Evolutionary conservation across 2,797 vertebrate species (phyloP), one percentile per base, ranked within the genome.

Genomic region (Astyanax mexicanus): DNA sequence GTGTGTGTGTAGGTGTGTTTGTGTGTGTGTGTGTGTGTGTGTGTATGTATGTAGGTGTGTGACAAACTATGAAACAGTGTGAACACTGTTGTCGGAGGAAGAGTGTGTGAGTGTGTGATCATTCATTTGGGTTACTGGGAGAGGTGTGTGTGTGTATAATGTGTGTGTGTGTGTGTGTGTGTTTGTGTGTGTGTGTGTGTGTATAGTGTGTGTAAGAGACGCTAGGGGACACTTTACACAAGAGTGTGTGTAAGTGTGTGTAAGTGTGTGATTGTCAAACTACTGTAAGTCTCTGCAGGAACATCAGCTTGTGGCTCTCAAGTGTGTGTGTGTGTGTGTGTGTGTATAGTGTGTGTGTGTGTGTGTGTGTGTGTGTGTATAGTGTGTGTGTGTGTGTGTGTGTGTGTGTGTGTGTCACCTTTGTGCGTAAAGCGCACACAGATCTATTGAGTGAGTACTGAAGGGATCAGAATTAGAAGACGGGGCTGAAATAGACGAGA

Each of bases 201-300:
- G n/a, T n/a, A n/a, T n/a, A n/a, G 55, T 74, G 51, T 72, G 45
- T 52, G 40, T 72, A 73, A 32, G 66, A 89, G 37, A 71, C 29
- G 45, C 82, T 76, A 32, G 51, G 51, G 64, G 65, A 74, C 72
- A 86, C 85, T n/a, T n/a, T n/a, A n/a, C n/a, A 75, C 83, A 84
- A 81, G 81, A 77, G 77, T 44, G 60, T 81, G 75, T 37, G 51
- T 74, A 38, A 10, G 65, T 68, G 64, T 17, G 44, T 6, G 6
- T 49, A n/a, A n/a, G n/a, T n/a, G n/a, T n/a, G n/a, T n/a, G n/a
- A n/a, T n/a, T n/a, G n/a, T 69, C 58, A 61, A 57, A 62, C n/a
- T n/a, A 21, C 58, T 21, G 40, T 60, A 49, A 47, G 45, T 75
- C 52, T 47, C 32, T 66, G n/a, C 27, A 38, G 45, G 40, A 68